Evolutionary conservation across 2,113 vertebrate species (phyloP).

Genomic region (Ciconia stormi): DNA sequence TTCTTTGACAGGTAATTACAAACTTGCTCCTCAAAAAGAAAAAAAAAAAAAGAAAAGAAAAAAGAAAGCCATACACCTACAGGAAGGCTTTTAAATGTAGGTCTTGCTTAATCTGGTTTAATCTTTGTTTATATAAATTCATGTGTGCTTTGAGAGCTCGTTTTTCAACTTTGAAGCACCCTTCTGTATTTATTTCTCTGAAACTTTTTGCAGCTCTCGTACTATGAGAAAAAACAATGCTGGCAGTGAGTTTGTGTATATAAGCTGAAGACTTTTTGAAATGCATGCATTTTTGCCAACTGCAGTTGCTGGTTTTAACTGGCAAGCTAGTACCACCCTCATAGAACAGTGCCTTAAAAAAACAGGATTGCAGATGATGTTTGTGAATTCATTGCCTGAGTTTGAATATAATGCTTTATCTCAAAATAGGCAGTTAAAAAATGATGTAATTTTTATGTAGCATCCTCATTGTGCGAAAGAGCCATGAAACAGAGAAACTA

Average conservation of each 20-base stretch:
- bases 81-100: constrained; percentile 18
- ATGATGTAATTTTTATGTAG: background rate
- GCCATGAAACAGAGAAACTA: constrained; percentile 7
- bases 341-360: background rate
- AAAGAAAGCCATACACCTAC: background rate
- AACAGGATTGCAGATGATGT: background rate
- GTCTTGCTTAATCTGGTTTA: constrained; percentile 3
- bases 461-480: background rate
- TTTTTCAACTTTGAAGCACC: constrained; percentile 6
- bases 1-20: constrained; percentile 42
- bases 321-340: background rate
- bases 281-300: background rate
- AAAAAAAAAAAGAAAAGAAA: background rate
- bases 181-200: background rate
- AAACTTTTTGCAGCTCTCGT: background rate
- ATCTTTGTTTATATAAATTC: background rate
- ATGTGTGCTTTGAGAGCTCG: background rate
- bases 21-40: background rate
- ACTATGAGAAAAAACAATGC: background rate
- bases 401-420: constrained; percentile 27
- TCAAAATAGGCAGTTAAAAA: constrained; percentile 27
- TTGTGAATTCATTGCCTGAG: constrained; percentile 28
- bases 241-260: constrained; percentile 2
- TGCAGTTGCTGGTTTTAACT: background rate
- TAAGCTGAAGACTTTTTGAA: constrained; percentile 10